Evolutionary conservation across 1,140 invertebrate genomes (phyloP).

Genomic region (Drosophila melanogaster): DNA sequence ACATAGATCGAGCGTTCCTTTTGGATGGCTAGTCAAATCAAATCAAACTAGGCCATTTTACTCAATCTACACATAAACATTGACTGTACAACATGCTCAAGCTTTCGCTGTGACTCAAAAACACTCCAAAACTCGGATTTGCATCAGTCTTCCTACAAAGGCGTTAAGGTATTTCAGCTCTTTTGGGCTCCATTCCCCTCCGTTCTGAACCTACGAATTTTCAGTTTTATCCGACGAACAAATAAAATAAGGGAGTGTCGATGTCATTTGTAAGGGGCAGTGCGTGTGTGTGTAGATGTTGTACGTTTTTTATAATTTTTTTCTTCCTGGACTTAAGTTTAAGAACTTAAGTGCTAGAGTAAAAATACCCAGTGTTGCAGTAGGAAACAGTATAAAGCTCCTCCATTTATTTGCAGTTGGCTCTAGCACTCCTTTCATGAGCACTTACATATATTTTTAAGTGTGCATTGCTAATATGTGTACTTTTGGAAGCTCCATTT

Average conservation of each 20-base stretch:
- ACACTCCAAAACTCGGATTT: not conserved
- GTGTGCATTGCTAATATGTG: not conserved
- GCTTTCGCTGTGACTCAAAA: not conserved
- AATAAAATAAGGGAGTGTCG: constrained; percentile 15
- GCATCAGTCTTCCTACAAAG: not conserved
- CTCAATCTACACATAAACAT: not conserved
- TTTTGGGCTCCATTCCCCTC: not conserved
- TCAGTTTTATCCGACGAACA: constrained; percentile 2
- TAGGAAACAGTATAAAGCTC: not conserved
- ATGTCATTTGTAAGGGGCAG: constrained; percentile 4
- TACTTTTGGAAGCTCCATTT: not conserved
- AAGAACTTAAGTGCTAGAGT: not conserved
- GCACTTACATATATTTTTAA: not conserved
- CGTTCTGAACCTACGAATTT: not conserved
- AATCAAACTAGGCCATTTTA: not conserved
- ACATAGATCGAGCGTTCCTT: not conserved
- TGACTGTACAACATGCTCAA: not conserved
- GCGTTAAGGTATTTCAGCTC: constrained; percentile 23
- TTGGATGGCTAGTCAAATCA: not conserved
- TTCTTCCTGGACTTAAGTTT: not conserved
- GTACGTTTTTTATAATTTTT: constrained; percentile 3
- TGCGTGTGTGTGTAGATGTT: constrained; percentile 8
- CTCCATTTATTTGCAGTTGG: too few species aligned
- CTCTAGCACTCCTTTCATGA: not conserved
- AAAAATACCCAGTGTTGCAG: not conserved